These are phyloP conservation scores for Blastobasis lacticolella DNA, from an alignment of 2,888 invertebrate genomes.

Conservation along the genomic window DNA sequence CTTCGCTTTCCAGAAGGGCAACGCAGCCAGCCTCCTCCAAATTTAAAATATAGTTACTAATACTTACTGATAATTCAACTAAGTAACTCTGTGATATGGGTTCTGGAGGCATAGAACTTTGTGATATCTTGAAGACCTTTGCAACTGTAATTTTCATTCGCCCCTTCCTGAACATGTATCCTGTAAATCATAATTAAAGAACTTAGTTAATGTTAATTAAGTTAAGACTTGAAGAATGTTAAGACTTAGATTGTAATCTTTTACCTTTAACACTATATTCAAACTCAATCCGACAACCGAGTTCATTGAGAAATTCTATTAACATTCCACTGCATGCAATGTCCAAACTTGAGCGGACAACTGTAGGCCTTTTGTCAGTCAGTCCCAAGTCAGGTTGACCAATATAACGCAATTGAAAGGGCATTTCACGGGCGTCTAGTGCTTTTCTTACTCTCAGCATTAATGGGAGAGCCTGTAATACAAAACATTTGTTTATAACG, in stretches of 20 bases:
- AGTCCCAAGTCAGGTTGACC: constrained; percentile 90
- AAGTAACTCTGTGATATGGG: constrained; percentile 93
- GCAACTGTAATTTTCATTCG: constrained; percentile 97
- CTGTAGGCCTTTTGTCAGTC: constrained; percentile 87
- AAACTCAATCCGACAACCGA: constrained; percentile 93
- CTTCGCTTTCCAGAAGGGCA: too few species aligned
- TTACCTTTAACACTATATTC: constrained; percentile 92
- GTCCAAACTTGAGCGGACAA: constrained; percentile 93
- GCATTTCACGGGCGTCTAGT: constrained; percentile 86
- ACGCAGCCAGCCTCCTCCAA: neutral
- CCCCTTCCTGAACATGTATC: constrained; percentile 96
- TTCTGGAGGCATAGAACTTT: constrained; percentile 83
- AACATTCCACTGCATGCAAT: constrained; percentile 93
- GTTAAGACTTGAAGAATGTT: too few species aligned
- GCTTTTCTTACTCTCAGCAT: constrained; percentile 89
- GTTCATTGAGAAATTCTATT: constrained; percentile 91
- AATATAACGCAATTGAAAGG: constrained; percentile 92
- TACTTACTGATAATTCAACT: constrained; percentile 88
- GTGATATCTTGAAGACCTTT: constrained; percentile 89
- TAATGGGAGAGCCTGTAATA: constrained; percentile 74
- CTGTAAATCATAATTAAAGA: constrained; percentile 28
- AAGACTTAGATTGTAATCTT: neutral
- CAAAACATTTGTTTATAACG: neutral
- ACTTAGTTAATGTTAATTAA: neutral
- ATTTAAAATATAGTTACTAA: neutral